Percentiles rank a stretch among this genome's conserved stretches.
Conservation (phyloP, 2,888 invertebrate species). For the Andrena hattorfiana region DNA sequence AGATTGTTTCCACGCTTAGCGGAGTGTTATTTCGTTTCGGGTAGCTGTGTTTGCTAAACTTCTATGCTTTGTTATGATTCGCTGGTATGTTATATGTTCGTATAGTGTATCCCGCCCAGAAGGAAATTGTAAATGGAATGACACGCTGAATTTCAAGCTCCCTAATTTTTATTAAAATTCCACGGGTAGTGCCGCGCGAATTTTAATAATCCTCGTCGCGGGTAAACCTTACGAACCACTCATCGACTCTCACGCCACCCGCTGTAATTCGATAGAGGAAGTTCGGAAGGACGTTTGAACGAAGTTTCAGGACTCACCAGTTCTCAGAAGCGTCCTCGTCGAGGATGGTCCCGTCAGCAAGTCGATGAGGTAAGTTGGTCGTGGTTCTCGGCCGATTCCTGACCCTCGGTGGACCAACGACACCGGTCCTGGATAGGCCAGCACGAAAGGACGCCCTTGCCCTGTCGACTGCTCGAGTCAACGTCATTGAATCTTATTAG, state of each 20-base stretch:
- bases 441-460: constrained; percentile 88
- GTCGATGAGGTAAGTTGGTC: constrained; percentile 88
- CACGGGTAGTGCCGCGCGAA: too few relatives aligned
- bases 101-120: not conserved
- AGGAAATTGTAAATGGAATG: too few relatives aligned
- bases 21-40: not conserved
- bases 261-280: not conserved
- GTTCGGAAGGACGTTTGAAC: not conserved
- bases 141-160: too few relatives aligned
- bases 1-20: not conserved
- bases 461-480: constrained; percentile 86
- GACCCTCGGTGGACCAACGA: constrained; percentile 82
- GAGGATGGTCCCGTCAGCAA: constrained; percentile 88
- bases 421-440: constrained; percentile 82
- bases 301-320: constrained; percentile 76
- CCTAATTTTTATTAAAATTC: too few relatives aligned
- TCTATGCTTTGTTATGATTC: not conserved
- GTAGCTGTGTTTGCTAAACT: not conserved
- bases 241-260: not conserved
- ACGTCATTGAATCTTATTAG: constrained; percentile 79
- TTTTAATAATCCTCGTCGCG: too few relatives aligned
- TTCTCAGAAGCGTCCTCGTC: constrained; percentile 87
- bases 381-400: constrained; percentile 85
- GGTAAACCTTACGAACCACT: not conserved
- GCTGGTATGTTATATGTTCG: not conserved